A percentile compares a stretch with the other conserved stretches of the same genome.
Conservation (phyloP, 92 coral and sea anemone genomes). For the Chrysogorgia sp. region DNA sequence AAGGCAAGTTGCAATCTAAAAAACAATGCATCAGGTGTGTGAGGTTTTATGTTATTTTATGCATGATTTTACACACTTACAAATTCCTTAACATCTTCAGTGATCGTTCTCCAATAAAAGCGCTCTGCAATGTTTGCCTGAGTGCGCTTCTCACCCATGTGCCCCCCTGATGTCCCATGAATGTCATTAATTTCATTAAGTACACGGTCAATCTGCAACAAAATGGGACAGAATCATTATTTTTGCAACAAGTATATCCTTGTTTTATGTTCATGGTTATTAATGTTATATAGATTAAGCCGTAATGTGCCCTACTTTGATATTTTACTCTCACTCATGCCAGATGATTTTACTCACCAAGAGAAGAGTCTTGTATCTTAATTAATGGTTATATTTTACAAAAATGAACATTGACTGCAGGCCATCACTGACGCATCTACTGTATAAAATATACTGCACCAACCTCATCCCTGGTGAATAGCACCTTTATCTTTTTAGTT, state of each 20-base stretch:
- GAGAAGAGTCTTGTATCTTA: no score
- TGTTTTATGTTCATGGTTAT: no score
- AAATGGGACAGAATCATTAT: not conserved
- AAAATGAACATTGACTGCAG: no score
- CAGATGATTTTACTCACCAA: no score
- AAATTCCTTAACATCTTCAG: conserved; percentile 39
- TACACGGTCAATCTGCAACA: conserved; percentile 2
- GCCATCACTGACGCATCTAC: not conserved
- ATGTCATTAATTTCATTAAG: conserved; percentile 12
- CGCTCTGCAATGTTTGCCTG: conserved; percentile 34
- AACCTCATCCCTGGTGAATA: conserved; percentile 33
- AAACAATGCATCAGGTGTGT: conserved; percentile 13
- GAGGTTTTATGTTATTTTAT: not conserved
- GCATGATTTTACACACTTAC: conserved; percentile 1
- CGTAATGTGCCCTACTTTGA: no score
- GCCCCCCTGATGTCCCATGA: conserved; percentile 19
- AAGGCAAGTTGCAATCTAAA: conserved; percentile 19
- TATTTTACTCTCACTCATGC: no score
- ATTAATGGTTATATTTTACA: no score
- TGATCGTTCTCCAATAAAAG: conserved; percentile 33
- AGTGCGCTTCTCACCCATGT: conserved; percentile 24
- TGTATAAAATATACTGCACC: conserved; percentile 5
- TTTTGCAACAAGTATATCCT: no score
- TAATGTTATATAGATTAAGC: no score
- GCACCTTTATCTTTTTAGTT: conserved; percentile 11